Base-by-base conservation (phyloP, 2,888 invertebrate genomes). In the Falcaria lacertinaria region DNA sequence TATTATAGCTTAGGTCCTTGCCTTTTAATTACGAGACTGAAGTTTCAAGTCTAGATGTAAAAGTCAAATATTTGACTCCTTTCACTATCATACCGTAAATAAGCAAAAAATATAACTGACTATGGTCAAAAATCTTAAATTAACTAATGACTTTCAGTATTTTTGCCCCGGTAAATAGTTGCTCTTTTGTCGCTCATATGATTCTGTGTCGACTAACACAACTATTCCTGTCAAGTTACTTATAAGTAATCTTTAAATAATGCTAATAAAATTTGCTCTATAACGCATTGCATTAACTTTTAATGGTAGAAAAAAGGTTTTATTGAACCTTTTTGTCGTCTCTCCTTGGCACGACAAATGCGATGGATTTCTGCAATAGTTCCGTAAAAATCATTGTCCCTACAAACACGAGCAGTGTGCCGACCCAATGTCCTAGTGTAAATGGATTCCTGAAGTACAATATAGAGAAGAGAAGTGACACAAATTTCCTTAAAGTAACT, bases 371-470 rank as follows among this genome's bases (percentile, higher is more conserved):
- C 65, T 92, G 91, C 34, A 93, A 54, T 22, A 95, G 69, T 74
- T 98, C 97, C 0, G 97, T 96, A 71, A 98, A 99, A 62, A 98
- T 92, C 45, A 98, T 83, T 0, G 99, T 99, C 2, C 99, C 99
- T 1, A 93, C 78, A 75, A 99, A 99, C 1, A 99, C 98, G 34
- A 97, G 81, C 1, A 92, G 64, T 0, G 98, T 97, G 4, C 98
- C 98, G 33, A 96, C 65, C 97, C 98, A 98, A 74, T 99, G 99
- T 36, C 92, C 92, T 0, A 92, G 6, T 0, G 98, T 98, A 71
- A 99, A 99, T 0, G 97, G 95, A 89, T 99, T 99, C 61, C 93
- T 91, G 74, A 99, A 99, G 80, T 98, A 97, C 39, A 96, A 63
- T 57, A 99, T 98, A 0, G 98, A 99, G 72, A 99, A 95, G n/a